Conservation (phyloP, 2,113 vertebrate genomes). For the Taurulus bubalis region DNA sequence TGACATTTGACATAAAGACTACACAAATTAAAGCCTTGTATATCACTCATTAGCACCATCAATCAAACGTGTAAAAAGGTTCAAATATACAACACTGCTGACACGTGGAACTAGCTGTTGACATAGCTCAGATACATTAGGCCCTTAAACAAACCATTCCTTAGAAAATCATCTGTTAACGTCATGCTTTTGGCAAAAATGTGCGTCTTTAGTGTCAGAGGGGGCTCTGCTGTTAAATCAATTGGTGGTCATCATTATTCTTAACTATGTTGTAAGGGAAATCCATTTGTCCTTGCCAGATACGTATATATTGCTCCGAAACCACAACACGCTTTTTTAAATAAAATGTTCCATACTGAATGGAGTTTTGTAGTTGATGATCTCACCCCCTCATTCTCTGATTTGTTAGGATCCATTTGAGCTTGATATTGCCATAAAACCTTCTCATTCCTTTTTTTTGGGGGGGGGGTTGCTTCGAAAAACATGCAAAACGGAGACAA, state of each 20-base stretch:
- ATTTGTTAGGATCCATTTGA: slow-evolving; percentile 44
- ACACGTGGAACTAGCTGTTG: slow-evolving; percentile 72
- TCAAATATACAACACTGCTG: slow-evolving; percentile 68
- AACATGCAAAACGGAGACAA: background rate
- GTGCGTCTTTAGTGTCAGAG: slow-evolving; percentile 43
- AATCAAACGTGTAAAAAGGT: slow-evolving; percentile 57
- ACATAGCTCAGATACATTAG: slow-evolving; percentile 65
- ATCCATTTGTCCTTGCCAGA: slow-evolving; percentile 45
- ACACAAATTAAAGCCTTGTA: slow-evolving; percentile 46
- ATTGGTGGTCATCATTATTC: slow-evolving; percentile 59
- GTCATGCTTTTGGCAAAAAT: slow-evolving; percentile 56
- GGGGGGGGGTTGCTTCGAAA: background rate
- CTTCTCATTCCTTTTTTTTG: slow-evolving; percentile 18
- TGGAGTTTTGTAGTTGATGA: slow-evolving; percentile 26
- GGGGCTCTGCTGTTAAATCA: slow-evolving; percentile 56
- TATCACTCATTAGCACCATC: slow-evolving; percentile 62
- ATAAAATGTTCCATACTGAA: background rate
- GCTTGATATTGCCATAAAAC: slow-evolving; percentile 37
- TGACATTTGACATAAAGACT: slow-evolving; percentile 56
- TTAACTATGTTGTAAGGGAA: slow-evolving; percentile 34
- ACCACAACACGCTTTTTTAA: slow-evolving; percentile 6
- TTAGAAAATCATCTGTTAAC: slow-evolving; percentile 66
- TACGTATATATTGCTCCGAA: slow-evolving; percentile 32
- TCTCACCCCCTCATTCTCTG: slow-evolving; percentile 17
- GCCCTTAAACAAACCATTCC: slow-evolving; percentile 69